A percentile compares a stretch with the other conserved stretches of the same genome.
Evolutionary conservation across 92 coral and sea anemone genomes (phyloP).

Genomic region (Siderastrea siderea): DNA sequence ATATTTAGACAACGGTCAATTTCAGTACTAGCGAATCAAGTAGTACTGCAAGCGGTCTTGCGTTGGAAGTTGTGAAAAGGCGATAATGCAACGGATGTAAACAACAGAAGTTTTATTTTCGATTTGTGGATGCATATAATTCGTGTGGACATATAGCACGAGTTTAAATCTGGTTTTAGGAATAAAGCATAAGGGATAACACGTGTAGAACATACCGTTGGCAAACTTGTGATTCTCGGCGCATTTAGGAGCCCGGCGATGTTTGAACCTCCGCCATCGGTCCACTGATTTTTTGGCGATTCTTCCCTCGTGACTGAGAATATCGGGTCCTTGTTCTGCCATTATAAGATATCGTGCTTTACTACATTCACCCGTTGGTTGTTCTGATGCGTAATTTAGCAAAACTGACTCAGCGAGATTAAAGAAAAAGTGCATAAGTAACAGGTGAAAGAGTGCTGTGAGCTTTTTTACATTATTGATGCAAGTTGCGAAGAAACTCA

Average conservation of each 20-base stretch:
- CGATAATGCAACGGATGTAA: no score
- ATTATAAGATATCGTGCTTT: background rate
- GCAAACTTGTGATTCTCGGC: slow-evolving; percentile 92
- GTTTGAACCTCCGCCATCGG: slow-evolving; percentile 72
- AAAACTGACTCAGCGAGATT: background rate
- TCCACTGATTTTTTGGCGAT: slow-evolving; percentile 60
- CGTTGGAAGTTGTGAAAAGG: no score
- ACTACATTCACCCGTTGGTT: background rate
- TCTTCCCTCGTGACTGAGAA: slow-evolving; percentile 40
- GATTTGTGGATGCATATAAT: no score
- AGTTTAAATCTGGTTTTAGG: no score
- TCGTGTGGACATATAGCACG: no score
- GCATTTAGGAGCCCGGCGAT: slow-evolving; percentile 78
- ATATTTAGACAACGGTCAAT: background rate
- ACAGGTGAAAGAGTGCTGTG: slow-evolving; percentile 16
- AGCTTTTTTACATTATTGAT: slow-evolving; percentile 5
- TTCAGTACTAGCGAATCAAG: no score
- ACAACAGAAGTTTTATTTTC: no score
- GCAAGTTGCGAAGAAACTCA: background rate
- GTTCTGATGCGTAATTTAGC: background rate
- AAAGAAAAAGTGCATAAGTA: slow-evolving; percentile 17
- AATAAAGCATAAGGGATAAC: background rate
- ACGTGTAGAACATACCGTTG: slow-evolving; percentile 62
- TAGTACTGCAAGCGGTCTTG: no score
- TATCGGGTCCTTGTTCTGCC: slow-evolving; percentile 23